Conservation (phyloP, 2,113 vertebrate species). For the Rhea pennata region DNA sequence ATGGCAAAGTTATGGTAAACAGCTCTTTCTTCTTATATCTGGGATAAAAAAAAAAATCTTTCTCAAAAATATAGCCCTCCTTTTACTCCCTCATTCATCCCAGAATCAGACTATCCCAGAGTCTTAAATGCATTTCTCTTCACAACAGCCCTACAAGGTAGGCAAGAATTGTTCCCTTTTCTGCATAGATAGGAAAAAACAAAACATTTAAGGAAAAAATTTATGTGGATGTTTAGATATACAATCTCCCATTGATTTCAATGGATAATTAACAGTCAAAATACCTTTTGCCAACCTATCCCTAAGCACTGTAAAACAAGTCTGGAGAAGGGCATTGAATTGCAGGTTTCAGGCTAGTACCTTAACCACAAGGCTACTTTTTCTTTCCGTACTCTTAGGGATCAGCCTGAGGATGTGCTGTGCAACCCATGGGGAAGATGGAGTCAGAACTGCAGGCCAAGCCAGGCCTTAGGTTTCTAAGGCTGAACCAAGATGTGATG, state of each 20-base stretch:
- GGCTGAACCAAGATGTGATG: background rate
- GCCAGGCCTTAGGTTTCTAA: background rate
- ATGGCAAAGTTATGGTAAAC: background rate
- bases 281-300: background rate
- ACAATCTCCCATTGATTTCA: background rate
- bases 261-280: conserved; percentile 12
- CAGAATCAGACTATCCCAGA: background rate
- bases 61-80: background rate
- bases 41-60: background rate
- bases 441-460: background rate
- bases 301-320: background rate
- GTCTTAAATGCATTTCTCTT: background rate
- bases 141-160: background rate
- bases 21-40: background rate
- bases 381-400: background rate
- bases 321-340: background rate
- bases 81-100: background rate
- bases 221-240: background rate
- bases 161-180: background rate
- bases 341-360: background rate
- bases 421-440: background rate
- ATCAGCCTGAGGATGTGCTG: background rate
- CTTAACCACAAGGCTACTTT: background rate
- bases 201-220: background rate
- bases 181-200: background rate